Evolutionary conservation across 53 echinoderm and acorn worm genomes (phyloP).

Genomic region (Henricia sp.): DNA sequence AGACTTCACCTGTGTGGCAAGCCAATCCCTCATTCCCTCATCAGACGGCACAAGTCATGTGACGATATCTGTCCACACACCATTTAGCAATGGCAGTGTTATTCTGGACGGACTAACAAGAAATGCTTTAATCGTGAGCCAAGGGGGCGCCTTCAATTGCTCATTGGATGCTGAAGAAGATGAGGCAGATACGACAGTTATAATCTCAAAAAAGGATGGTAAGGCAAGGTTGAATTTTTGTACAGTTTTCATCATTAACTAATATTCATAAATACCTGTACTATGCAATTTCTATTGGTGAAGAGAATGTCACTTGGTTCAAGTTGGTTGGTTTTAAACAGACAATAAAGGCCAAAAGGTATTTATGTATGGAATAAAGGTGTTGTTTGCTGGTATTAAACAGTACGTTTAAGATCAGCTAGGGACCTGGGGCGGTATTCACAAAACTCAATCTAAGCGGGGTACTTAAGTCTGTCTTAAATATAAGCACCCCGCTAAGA

Average conservation of each 20-base stretch:
- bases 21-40: slow-evolving; percentile 32
- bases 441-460: too few species aligned
- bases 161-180: slow-evolving; percentile 11
- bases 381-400: too few species aligned
- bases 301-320: too few species aligned
- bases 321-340: too few species aligned
- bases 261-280: too few species aligned
- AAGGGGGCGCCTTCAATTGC: not conserved
- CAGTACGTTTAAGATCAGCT: too few species aligned
- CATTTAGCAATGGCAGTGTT: slow-evolving; percentile 10
- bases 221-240: not conserved
- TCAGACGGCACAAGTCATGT: not conserved
- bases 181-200: slow-evolving; percentile 17
- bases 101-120: not conserved
- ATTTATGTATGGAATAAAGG: too few species aligned
- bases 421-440: too few species aligned
- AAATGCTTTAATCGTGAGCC: not conserved
- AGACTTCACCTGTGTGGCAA: slow-evolving; percentile 56
- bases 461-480: too few species aligned
- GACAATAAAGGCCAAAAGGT: too few species aligned
- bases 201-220: slow-evolving; percentile 35
- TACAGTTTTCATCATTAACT: not conserved
- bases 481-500: too few species aligned
- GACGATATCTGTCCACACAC: not conserved
- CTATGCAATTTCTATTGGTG: too few species aligned